These are phyloP conservation scores for Hedychridium roseum DNA, from an alignment of 2,888 invertebrate genomes.

Conservation along the genomic window DNA sequence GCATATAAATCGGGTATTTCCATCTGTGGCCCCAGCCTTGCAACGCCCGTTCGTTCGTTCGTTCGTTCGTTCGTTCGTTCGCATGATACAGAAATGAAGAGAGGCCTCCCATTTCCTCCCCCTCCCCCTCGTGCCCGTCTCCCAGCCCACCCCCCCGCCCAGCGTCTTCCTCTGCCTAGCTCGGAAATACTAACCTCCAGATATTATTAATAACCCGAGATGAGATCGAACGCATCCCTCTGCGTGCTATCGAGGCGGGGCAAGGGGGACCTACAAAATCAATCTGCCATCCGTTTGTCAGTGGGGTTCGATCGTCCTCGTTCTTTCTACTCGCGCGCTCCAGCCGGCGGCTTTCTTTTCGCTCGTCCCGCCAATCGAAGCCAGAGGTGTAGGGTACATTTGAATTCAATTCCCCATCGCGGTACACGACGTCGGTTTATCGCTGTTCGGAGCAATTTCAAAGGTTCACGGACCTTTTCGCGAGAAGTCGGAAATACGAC, in stretches of 20 bases:
- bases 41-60: constrained; percentile 26
- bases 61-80: constrained; percentile 37
- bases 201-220: constrained; percentile 63
- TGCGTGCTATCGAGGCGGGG: constrained; percentile 24
- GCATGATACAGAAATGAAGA: constrained; percentile 63
- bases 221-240: constrained; percentile 58
- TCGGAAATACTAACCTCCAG: constrained; percentile 61
- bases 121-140: constrained; percentile 20
- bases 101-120: constrained; percentile 52
- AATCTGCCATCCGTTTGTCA: constrained; percentile 57
- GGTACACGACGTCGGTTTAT: constrained; percentile 43
- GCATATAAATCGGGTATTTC: constrained; percentile 75
- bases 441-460: constrained; percentile 53
- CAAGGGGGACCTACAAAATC: constrained; percentile 50
- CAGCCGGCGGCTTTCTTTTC: neutral
- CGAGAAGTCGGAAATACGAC: no score
- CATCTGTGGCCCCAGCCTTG: constrained; percentile 65
- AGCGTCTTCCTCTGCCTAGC: constrained; percentile 18
- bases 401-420: constrained; percentile 56
- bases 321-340: constrained; percentile 8
- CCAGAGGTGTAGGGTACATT: constrained; percentile 38
- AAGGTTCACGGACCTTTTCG: constrained; percentile 25
- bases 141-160: constrained; percentile 14
- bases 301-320: constrained; percentile 22
- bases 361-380: neutral